phyloP scores from a whole-genome alignment of 37 sponge, comb jelly and placozoan genomes.

The Geodia barretti region DNA sequence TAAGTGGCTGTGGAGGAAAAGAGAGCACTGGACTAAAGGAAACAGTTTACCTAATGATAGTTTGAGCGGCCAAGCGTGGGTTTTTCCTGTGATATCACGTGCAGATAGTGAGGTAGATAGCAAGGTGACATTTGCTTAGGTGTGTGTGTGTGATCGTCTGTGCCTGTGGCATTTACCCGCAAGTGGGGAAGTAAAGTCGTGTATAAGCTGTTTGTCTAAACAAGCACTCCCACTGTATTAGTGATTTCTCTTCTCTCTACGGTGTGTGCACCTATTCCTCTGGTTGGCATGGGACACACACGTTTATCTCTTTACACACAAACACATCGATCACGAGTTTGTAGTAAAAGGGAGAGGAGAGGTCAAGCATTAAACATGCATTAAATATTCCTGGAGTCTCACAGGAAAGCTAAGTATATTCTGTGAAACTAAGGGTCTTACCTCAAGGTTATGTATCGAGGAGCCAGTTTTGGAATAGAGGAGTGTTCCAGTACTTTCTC shows the following conservation, averaged over 20 bases:
- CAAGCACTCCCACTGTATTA: not conserved
- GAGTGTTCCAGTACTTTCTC: not conserved
- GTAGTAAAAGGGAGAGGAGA: too few relatives aligned
- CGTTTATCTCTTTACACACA: too few relatives aligned
- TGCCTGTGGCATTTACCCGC: not conserved
- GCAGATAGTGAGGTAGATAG: not conserved
- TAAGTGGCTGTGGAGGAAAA: not conserved
- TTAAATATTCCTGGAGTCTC: not conserved
- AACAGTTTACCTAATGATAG: not conserved
- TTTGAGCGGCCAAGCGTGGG: not conserved
- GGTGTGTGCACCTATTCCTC: too few relatives aligned
- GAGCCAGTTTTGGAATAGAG: conserved; percentile 43
- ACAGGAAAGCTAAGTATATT: too few relatives aligned
- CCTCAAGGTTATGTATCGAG: conserved; percentile 40
- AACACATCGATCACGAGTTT: too few relatives aligned
- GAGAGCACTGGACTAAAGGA: not conserved
- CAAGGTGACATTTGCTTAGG: not conserved
- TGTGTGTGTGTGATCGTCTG: not conserved
- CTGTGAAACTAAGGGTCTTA: too few relatives aligned
- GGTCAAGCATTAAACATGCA: too few relatives aligned
- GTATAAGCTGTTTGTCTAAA: not conserved
- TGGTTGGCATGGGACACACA: not conserved
- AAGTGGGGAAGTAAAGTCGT: not conserved
- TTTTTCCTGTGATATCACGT: too few relatives aligned
- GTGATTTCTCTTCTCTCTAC: too few relatives aligned